Evolutionary conservation across 2,797 vertebrate genomes (phyloP).

Genomic region (Hybognathus amarus): DNA sequence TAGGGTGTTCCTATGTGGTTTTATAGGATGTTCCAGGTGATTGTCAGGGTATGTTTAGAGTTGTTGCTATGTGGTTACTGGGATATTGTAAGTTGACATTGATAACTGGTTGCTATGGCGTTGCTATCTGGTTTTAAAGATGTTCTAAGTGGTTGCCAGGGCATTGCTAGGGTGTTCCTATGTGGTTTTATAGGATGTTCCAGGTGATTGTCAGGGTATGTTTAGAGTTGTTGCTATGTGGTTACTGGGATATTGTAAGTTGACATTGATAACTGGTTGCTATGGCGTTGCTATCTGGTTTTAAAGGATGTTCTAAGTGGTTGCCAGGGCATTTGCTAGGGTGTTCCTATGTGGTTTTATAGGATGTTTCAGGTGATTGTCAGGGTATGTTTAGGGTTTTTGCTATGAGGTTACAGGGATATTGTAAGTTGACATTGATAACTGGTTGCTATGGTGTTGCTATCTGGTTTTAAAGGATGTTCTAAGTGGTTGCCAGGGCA

Average conservation of each 20-base stretch:
- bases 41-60: not conserved
- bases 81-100: not conserved
- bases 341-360: not conserved
- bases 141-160: not conserved
- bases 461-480: not conserved
- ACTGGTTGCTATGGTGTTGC: not conserved
- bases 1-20: not conserved
- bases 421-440: not conserved
- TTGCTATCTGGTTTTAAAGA: not conserved
- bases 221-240: accelerated
- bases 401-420: accelerated
- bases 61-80: not conserved
- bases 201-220: not conserved
- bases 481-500: not conserved
- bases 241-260: not conserved
- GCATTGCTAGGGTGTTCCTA: not conserved
- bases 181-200: not conserved
- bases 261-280: not conserved
- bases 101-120: not conserved
- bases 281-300: not conserved
- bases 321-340: not conserved
- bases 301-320: not conserved
- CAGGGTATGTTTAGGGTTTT: too few relatives aligned
- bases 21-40: not conserved
- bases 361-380: not conserved